phyloP scores from a whole-genome alignment of 2,888 invertebrate genomes.

The Physocephala rufipes region DNA sequence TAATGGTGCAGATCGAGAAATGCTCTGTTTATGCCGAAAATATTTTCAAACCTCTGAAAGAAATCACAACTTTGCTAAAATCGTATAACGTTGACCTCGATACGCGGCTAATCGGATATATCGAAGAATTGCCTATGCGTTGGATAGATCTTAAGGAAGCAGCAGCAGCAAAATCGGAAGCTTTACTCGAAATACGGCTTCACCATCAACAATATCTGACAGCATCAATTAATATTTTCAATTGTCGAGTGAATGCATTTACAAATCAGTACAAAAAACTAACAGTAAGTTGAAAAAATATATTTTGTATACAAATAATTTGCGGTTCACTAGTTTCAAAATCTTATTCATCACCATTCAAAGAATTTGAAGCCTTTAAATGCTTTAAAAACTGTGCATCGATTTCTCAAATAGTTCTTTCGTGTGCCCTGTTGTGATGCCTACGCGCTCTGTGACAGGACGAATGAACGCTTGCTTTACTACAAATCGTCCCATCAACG shows the following conservation, averaged over 20 bases:
- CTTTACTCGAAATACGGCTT: conserved; percentile 85
- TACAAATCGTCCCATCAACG: conserved; percentile 76
- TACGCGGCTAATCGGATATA: conserved; percentile 80
- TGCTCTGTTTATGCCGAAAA: conserved; percentile 80
- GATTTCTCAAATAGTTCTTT: conserved; percentile 68
- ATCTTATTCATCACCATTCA: too few relatives aligned
- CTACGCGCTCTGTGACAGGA: conserved; percentile 76
- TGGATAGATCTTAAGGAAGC: conserved; percentile 89
- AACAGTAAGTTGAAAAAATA: conserved; percentile 47
- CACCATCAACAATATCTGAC: conserved; percentile 87
- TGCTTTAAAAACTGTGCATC: neutral
- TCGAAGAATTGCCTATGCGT: conserved; percentile 84
- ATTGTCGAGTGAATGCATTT: conserved; percentile 80
- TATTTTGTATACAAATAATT: neutral
- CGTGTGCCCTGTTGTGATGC: conserved; percentile 74
- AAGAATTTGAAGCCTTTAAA: neutral
- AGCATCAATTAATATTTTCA: conserved; percentile 82
- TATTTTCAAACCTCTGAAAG: conserved; percentile 89
- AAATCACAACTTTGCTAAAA: conserved; percentile 84
- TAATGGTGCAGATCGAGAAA: conserved; percentile 76
- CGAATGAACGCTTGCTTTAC: conserved; percentile 71
- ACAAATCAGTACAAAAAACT: conserved; percentile 74
- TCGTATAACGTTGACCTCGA: conserved; percentile 87
- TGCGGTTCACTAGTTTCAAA: neutral
- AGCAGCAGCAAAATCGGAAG: conserved; percentile 82